These are phyloP conservation scores for Petrocephalus microphthalmus DNA, from an alignment of 2,113 vertebrate genomes.

Conservation along the genomic window DNA sequence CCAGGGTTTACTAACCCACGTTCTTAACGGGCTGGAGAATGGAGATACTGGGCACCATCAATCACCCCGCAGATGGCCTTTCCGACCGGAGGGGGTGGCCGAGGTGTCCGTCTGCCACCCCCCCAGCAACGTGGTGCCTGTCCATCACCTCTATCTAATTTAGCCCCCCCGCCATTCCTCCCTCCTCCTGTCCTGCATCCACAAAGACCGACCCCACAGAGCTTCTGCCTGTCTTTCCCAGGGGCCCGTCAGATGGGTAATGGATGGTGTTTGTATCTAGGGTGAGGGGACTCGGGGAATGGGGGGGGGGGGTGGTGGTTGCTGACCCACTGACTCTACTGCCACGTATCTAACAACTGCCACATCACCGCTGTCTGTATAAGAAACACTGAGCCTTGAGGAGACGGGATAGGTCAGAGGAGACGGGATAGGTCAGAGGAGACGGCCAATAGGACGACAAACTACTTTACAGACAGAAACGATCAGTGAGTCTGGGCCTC, in stretches of 20 bases:
- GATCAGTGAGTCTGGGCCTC: not conserved
- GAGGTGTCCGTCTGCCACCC: not conserved
- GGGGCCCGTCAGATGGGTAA: conserved; percentile 76
- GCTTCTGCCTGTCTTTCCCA: conserved; percentile 65
- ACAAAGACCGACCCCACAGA: conserved; percentile 43
- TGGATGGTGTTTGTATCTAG: conserved; percentile 83
- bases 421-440: not conserved
- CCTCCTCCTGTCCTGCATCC: conserved; percentile 43
- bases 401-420: not conserved
- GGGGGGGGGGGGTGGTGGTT: conserved; percentile 33
- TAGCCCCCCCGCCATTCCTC: conserved; percentile 26
- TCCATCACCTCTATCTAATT: conserved; percentile 35
- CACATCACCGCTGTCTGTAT: conserved; percentile 50
- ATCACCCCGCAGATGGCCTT: conserved; percentile 59
- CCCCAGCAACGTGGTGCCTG: conserved; percentile 39
- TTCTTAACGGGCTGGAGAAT: not conserved
- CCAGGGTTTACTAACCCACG: not conserved
- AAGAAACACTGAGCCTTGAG: not conserved
- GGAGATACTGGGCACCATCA: conserved; percentile 42
- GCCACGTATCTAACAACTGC: conserved; percentile 61
- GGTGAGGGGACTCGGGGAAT: conserved; percentile 59
- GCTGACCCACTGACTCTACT: conserved; percentile 71
- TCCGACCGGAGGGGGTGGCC: not conserved
- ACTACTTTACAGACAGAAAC: not conserved
- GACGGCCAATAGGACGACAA: not conserved